Base-by-base conservation (phyloP, 2,797 vertebrate genomes). In the Centropyge bicolor region DNA sequence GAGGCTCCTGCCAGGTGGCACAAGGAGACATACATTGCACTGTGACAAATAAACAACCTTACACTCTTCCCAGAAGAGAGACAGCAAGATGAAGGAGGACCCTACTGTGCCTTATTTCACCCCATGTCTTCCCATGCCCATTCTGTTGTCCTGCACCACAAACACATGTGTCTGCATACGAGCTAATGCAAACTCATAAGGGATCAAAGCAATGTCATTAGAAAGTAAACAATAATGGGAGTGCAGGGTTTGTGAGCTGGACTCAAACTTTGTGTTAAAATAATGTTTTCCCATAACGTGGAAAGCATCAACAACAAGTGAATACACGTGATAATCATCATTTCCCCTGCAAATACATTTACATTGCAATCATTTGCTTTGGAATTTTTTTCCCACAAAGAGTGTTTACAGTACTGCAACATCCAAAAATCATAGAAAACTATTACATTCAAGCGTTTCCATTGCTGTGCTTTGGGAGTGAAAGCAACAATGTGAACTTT, bases 31-130 rank as follows among this genome's bases (percentile, higher is more conserved):
- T 84, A 83, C 86, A 81, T 79, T 77, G 85, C 85, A 84, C 57
- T 78, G 82, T 91, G 87, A 89, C 86, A 90, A 86, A 90, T 90
- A 89, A 92, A 91, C 88, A 91, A 89, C 72, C 73, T 56, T 16
- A 73, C 65, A 70, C 55, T 81, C 68, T 87, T 90, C 90, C 82
- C 77, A 61, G 81, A 63, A 83, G 84, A 81, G 77, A 87, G 77
- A 88, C 70, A 51, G 78, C 62, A 55, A 72, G 75, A 88, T 86
- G 72, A 87, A 85, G 84, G 66, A 89, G 80, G 84, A 74, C 76
- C 84, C 77, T 67, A 67, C 82, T 81, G 82, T 86, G 86, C 76
- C 83, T 83, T 71, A 68, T 73, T 83, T 84, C 81, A 80, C 68
- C 81, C 76, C 78, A 72, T 55, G 75, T 66, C 71, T 41, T 54